Evolutionary conservation across 2,113 vertebrate genomes (phyloP).

Genomic region (Sturnus vulgaris): DNA sequence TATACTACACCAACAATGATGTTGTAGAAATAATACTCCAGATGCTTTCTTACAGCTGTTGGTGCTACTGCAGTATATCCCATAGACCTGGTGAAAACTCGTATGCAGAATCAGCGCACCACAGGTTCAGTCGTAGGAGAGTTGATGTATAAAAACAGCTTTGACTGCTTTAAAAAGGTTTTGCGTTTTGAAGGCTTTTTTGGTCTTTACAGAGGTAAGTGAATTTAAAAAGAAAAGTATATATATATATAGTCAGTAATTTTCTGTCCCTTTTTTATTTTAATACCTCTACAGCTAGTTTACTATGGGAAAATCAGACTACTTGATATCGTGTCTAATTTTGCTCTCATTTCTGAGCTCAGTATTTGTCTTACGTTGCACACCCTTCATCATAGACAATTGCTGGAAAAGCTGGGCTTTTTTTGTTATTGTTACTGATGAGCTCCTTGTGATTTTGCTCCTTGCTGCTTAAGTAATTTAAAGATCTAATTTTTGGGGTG

Average conservation of each 20-base stretch:
- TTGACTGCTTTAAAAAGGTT: constrained; percentile 95
- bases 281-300: neutral
- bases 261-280: neutral
- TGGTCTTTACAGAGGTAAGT: constrained; percentile 93
- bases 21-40: neutral
- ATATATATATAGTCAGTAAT: neutral
- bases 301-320: neutral
- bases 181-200: constrained; percentile 92
- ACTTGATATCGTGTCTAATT: neutral
- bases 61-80: constrained; percentile 94
- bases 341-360: neutral
- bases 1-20: too few relatives aligned
- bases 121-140: constrained; percentile 89
- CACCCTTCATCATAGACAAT: neutral
- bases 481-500: neutral
- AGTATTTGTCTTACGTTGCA: neutral
- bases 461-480: neutral
- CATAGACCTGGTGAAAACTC: constrained; percentile 96
- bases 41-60: constrained; percentile 76
- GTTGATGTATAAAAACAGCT: constrained; percentile 96
- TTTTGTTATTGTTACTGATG: neutral
- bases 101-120: constrained; percentile 95
- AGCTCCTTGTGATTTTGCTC: neutral
- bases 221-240: neutral
- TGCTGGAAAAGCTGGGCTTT: neutral